These are phyloP conservation scores for Leptobrachium leishanense DNA, from an alignment of 2,113 vertebrate species.

Conservation along the genomic window DNA sequence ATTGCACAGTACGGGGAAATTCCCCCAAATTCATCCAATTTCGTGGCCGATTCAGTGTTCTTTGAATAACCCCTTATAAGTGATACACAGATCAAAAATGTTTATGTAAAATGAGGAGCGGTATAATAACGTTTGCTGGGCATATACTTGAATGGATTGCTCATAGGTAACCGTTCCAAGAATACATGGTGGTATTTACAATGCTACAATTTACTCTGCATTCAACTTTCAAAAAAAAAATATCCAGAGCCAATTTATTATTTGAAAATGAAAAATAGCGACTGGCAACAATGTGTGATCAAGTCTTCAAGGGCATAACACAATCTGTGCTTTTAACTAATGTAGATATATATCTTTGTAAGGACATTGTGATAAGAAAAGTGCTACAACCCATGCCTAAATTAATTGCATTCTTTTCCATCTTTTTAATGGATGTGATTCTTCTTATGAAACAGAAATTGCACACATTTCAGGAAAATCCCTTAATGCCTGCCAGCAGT, in stretches of 20 bases:
- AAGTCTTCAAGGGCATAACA: constrained; percentile 35
- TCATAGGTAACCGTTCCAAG: not conserved
- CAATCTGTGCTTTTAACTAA: constrained; percentile 46
- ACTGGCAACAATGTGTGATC: constrained; percentile 21
- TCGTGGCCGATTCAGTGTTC: too few relatives aligned
- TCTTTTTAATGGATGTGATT: constrained; percentile 37
- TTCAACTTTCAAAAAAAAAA: not conserved
- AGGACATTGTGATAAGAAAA: constrained; percentile 45
- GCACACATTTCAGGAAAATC: constrained; percentile 45
- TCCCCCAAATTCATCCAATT: too few relatives aligned
- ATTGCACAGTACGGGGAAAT: too few relatives aligned
- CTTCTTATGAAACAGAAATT: constrained; percentile 37
- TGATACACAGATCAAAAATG: too few relatives aligned
- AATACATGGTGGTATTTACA: not conserved
- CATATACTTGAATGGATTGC: not conserved
- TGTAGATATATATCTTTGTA: constrained; percentile 45
- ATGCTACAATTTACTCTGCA: constrained; percentile 2
- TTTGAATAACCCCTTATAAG: too few relatives aligned
- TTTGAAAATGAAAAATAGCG: constrained; percentile 35
- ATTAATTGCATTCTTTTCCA: constrained; percentile 48
- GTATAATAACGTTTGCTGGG: too few relatives aligned
- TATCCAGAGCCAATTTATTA: constrained; percentile 28
- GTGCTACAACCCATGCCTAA: constrained; percentile 20
- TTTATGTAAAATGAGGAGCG: too few relatives aligned
- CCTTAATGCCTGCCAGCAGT: constrained; percentile 31